A percentile compares a stretch with the other conserved stretches of the same genome.
phyloP scores from a whole-genome alignment of 2,113 vertebrate genomes.

The Dicerorhinus sumatrensis region DNA sequence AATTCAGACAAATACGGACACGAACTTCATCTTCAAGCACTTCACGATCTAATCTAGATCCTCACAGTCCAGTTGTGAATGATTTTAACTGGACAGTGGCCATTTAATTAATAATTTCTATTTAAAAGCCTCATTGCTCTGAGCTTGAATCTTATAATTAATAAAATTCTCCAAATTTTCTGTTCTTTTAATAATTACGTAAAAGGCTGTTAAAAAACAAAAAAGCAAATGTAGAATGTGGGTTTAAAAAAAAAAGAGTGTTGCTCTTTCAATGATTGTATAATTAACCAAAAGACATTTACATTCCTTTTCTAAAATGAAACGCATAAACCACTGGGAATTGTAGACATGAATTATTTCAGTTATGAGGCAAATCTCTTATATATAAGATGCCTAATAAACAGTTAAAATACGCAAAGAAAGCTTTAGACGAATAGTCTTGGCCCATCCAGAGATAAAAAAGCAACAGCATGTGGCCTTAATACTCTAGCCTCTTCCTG shows the following conservation, averaged over 20 bases:
- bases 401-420: background rate
- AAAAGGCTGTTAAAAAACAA: background rate
- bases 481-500: background rate
- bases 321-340: background rate
- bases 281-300: slow-evolving; percentile 2
- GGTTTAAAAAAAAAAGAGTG: background rate
- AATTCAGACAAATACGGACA: slow-evolving; percentile 10
- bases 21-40: background rate
- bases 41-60: background rate
- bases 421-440: background rate
- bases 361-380: background rate
- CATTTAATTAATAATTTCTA: slow-evolving; percentile 23
- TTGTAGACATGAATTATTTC: background rate
- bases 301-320: background rate
- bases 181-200: background rate
- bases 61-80: background rate
- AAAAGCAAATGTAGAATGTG: background rate
- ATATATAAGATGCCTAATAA: background rate
- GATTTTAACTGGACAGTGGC: background rate
- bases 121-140: background rate
- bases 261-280: background rate
- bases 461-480: background rate
- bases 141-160: background rate
- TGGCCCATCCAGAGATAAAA: background rate
- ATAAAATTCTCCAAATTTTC: background rate